Evolutionary conservation across 2,888 invertebrate genomes (phyloP).

Genomic region (Selenia dentaria): DNA sequence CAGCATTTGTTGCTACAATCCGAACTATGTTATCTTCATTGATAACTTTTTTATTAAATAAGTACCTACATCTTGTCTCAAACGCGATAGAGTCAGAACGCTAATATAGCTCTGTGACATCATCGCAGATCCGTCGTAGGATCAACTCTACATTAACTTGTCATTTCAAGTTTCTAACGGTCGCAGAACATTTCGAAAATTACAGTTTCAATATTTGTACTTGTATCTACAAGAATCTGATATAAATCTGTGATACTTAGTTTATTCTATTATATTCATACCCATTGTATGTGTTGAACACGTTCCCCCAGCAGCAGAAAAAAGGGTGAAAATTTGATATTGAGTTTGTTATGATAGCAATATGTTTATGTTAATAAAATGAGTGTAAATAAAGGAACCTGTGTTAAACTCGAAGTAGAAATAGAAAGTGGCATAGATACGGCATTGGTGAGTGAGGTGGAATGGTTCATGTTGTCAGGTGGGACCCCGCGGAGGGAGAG

Average conservation of each 20-base stretch:
- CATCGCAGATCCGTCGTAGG: constrained; percentile 37
- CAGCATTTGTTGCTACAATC: constrained; percentile 3
- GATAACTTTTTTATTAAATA: constrained; percentile 38
- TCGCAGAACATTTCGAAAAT: background rate
- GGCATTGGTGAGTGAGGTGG: constrained; percentile 57
- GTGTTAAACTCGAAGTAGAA: constrained; percentile 62
- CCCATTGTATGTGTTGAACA: too few species aligned
- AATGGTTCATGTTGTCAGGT: constrained; percentile 74
- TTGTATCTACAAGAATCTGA: too few species aligned
- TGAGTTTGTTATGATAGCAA: too few species aligned
- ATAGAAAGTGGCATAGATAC: constrained; percentile 63
- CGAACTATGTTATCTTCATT: constrained; percentile 44
- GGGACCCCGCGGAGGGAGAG: constrained; percentile 65
- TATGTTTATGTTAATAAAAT: constrained; percentile 1
- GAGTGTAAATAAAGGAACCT: constrained; percentile 29
- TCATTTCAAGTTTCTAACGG: constrained; percentile 29
- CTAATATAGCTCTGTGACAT: constrained; percentile 54
- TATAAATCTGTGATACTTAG: too few species aligned
- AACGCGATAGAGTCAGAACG: constrained; percentile 40
- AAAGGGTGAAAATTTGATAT: too few species aligned
- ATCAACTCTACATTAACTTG: constrained; percentile 7
- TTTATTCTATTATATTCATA: too few species aligned
- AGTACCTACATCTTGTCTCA: constrained; percentile 26
- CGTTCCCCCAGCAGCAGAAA: too few species aligned
- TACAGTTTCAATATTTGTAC: too few species aligned